Evolutionary conservation across 1,140 invertebrate genomes (phyloP).

Genomic region (Tribolium castaneum): DNA sequence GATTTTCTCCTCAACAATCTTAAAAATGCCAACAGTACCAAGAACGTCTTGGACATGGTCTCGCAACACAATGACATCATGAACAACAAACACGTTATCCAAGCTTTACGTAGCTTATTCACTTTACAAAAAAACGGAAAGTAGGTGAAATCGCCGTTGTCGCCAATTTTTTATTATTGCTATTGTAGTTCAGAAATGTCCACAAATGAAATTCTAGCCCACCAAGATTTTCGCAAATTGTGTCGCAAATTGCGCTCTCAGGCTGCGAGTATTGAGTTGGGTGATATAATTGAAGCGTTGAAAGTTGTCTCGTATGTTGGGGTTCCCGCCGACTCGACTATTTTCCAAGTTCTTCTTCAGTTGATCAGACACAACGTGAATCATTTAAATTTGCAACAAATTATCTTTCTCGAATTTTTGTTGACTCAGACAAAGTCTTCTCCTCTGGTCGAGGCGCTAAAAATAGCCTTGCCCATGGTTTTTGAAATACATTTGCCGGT

Average conservation of each 20-base stretch:
- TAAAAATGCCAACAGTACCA: constrained; percentile 49
- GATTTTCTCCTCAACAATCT: constrained; percentile 56
- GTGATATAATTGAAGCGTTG: constrained; percentile 68
- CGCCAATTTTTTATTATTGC: constrained; percentile 41
- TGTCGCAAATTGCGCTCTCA: constrained; percentile 67
- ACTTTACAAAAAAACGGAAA: constrained; percentile 55
- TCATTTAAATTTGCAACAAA: constrained; percentile 68
- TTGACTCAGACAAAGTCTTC: constrained; percentile 64
- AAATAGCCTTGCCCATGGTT: constrained; percentile 71
- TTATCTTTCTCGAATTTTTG: constrained; percentile 71
- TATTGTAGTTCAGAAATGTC: constrained; percentile 53
- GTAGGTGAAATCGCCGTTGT: constrained; percentile 39
- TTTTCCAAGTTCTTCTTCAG: constrained; percentile 72
- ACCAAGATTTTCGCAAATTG: constrained; percentile 65
- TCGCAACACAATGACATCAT: constrained; percentile 54
- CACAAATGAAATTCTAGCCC: constrained; percentile 55
- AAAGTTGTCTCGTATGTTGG: constrained; percentile 70
- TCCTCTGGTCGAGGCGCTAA: constrained; percentile 70
- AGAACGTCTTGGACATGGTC: constrained; percentile 53
- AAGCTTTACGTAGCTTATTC: constrained; percentile 56
- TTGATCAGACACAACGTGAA: constrained; percentile 71
- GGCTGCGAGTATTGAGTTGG: constrained; percentile 65
- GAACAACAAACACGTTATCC: constrained; percentile 57
- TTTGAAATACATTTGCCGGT: constrained; percentile 70
- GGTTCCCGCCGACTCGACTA: constrained; percentile 67